These are phyloP conservation scores for Trilocha varians DNA, from an alignment of 2,888 invertebrate species.

Conservation along the genomic window DNA sequence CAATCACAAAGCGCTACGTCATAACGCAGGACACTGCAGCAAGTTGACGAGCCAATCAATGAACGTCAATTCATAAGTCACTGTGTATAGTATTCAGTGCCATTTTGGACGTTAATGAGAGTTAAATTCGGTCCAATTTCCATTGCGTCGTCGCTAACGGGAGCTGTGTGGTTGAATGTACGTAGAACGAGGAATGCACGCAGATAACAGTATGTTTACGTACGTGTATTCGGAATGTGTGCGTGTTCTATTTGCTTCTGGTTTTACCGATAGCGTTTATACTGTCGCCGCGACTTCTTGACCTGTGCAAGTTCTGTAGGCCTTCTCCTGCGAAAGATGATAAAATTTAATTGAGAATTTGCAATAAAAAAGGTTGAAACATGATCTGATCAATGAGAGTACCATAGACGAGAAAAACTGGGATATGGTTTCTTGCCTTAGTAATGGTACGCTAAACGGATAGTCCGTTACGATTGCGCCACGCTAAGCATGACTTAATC, in stretches of 20 bases:
- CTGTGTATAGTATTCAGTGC: conserved; percentile 14
- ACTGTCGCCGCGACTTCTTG: conserved; percentile 87
- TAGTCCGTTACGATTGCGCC: no score
- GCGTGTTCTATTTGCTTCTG: conserved; percentile 51
- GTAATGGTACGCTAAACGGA: no score
- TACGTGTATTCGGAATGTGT: conserved; percentile 1
- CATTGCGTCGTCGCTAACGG: conserved; percentile 24
- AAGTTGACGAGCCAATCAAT: not conserved
- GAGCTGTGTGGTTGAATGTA: conserved; percentile 15
- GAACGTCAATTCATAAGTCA: not conserved
- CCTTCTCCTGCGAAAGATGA: conserved; percentile 74
- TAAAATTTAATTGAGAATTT: conserved; percentile 1
- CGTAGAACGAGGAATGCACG: conserved; percentile 26
- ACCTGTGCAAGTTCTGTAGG: conserved; percentile 80
- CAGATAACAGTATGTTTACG: conserved; percentile 5
- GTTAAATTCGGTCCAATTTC: conserved; percentile 48
- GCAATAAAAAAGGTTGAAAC: no score
- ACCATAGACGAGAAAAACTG: no score
- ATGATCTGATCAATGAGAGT: no score
- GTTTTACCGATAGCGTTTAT: conserved; percentile 79
- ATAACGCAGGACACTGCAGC: not conserved
- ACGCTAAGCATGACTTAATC: no score
- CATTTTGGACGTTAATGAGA: conserved; percentile 37
- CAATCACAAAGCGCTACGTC: not conserved
- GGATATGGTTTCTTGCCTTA: no score